Evolutionary conservation across 2,113 vertebrate species (phyloP).

Genomic region (Equus quagga): DNA sequence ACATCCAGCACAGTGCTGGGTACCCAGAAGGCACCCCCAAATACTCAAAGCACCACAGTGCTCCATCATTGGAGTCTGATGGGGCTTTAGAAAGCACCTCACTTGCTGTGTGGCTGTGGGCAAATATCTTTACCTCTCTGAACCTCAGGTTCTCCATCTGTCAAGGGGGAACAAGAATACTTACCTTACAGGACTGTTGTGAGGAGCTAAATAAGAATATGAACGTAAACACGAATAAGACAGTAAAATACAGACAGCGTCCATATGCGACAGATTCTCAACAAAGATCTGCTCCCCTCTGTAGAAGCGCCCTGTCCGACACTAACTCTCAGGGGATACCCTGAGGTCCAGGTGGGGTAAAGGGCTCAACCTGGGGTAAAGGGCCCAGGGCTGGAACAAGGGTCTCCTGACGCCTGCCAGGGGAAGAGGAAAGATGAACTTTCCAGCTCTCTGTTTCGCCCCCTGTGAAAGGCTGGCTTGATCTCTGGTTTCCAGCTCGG

Average conservation of each 20-base stretch:
- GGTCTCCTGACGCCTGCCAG: neutral
- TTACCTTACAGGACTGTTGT: neutral
- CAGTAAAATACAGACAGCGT: neutral
- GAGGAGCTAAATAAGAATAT: neutral
- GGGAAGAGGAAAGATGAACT: neutral
- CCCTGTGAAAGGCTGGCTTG: neutral
- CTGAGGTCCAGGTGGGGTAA: too few relatives aligned
- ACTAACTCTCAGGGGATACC: too few relatives aligned
- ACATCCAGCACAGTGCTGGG: neutral
- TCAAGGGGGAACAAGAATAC: neutral
- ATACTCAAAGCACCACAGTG: neutral
- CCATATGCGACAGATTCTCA: neutral
- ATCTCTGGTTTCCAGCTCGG: neutral
- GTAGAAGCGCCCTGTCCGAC: neutral
- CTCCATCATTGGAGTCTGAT: accelerated
- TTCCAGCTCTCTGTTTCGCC: neutral
- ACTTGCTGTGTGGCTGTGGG: neutral
- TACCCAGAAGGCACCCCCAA: accelerated
- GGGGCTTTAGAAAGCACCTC: neutral
- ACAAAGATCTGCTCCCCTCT: neutral
- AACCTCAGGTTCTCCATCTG: neutral
- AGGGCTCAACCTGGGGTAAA: neutral
- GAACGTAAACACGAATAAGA: neutral
- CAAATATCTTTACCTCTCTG: neutral
- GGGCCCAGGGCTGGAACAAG: neutral